phyloP scores from a whole-genome alignment of 2,113 vertebrate species.

The Planiliza haematocheilus region DNA sequence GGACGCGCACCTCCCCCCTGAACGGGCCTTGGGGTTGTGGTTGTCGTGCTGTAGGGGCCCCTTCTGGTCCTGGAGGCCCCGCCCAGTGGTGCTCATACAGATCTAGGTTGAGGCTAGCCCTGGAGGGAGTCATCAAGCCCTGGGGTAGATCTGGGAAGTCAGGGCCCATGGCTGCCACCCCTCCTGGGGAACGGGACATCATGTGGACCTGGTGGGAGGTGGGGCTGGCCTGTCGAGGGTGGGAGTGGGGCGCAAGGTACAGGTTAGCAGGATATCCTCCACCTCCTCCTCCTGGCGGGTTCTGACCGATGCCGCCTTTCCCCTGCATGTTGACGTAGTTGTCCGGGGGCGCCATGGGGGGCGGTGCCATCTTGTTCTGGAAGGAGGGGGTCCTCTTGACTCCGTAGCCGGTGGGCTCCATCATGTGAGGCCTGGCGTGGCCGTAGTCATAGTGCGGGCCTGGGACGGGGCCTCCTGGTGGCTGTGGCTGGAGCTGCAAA shows the following conservation, averaged over 20 bases:
- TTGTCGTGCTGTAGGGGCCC: slow-evolving; percentile 81
- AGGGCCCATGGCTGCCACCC: slow-evolving; percentile 78
- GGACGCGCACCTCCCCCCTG: slow-evolving; percentile 87
- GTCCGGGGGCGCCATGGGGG: slow-evolving; percentile 75
- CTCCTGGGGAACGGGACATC: slow-evolving; percentile 85
- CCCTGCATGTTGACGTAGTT: slow-evolving; percentile 88
- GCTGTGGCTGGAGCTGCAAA: slow-evolving; percentile 86
- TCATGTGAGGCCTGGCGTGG: slow-evolving; percentile 86
- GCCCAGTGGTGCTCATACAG: slow-evolving; percentile 92
- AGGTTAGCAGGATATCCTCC: slow-evolving; percentile 84
- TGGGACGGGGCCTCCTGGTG: slow-evolving; percentile 83
- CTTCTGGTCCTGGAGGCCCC: slow-evolving; percentile 85
- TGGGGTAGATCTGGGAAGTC: slow-evolving; percentile 91
- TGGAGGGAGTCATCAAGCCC: slow-evolving; percentile 87
- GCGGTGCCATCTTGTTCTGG: slow-evolving; percentile 90
- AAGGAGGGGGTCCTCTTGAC: slow-evolving; percentile 95
- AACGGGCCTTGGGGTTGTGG: slow-evolving; percentile 87
- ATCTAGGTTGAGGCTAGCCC: slow-evolving; percentile 94
- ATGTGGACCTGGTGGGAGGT: slow-evolving; percentile 92
- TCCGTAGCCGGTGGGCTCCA: slow-evolving; percentile 89
- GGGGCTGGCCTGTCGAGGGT: slow-evolving; percentile 91
- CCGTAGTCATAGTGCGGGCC: slow-evolving; percentile 88
- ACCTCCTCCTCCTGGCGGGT: slow-evolving; percentile 68
- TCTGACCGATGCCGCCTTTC: slow-evolving; percentile 87
- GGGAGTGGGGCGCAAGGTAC: slow-evolving; percentile 87